Percentiles rank a stretch among this genome's conserved stretches.
Evolutionary conservation across 2,797 vertebrate genomes (phyloP).

Genomic region (Esox lucius): DNA sequence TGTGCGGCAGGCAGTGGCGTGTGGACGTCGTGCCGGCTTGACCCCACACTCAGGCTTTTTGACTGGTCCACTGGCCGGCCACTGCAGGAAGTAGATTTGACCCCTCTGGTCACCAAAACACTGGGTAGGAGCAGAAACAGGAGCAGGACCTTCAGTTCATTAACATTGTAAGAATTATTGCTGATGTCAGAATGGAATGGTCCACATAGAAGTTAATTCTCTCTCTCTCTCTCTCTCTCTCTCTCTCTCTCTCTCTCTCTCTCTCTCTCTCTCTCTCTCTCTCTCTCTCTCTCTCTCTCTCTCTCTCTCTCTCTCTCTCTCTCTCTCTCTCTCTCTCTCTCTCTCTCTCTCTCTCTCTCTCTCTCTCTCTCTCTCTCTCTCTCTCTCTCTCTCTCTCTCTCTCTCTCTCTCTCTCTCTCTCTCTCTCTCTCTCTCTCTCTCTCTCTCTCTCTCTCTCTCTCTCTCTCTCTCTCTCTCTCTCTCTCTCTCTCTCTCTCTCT

Average conservation of each 20-base stretch:
- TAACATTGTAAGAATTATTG: neutral
- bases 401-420: neutral
- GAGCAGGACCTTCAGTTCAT: neutral
- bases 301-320: neutral
- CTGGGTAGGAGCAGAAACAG: conserved; percentile 59
- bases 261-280: neutral
- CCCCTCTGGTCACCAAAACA: conserved; percentile 70
- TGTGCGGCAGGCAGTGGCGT: conserved; percentile 76
- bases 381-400: neutral
- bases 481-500: neutral
- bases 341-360: neutral
- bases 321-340: neutral
- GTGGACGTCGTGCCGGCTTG: conserved; percentile 77
- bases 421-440: neutral
- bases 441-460: neutral
- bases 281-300: neutral
- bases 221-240: neutral
- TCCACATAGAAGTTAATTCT: neutral
- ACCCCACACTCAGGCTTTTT: conserved; percentile 74
- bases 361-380: neutral
- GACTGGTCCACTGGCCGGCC: conserved; percentile 77
- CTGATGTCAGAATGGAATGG: neutral
- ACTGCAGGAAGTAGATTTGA: conserved; percentile 76
- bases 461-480: neutral
- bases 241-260: neutral